phyloP scores from a whole-genome alignment of 1,140 invertebrate genomes.

The Cryptotermes secundus region DNA sequence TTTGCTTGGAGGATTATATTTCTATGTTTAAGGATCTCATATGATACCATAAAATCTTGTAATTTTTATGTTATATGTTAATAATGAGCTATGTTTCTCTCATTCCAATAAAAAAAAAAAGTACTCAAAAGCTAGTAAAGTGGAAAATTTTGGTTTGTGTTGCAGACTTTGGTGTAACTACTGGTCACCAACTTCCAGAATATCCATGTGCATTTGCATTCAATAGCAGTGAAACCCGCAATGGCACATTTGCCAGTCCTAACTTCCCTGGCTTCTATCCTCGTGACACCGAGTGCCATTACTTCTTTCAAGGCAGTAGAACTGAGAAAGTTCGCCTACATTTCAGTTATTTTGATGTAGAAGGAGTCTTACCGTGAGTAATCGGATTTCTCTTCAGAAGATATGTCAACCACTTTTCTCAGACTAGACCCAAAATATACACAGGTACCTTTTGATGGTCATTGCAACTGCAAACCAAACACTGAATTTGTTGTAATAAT shows the following conservation, averaged over 20 bases:
- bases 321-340: constrained; percentile 82
- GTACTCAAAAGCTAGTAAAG: too few relatives aligned
- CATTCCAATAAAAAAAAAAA: too few relatives aligned
- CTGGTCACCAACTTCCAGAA: constrained; percentile 68
- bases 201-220: constrained; percentile 81
- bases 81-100: too few relatives aligned
- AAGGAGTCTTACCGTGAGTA: constrained; percentile 85
- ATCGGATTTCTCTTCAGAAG: too few relatives aligned
- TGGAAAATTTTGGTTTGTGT: background rate
- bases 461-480: background rate
- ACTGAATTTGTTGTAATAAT: background rate
- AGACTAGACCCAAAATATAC: background rate
- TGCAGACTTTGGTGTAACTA: constrained; percentile 76
- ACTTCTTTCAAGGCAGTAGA: constrained; percentile 83
- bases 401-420: too few relatives aligned
- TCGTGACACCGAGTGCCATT: constrained; percentile 89
- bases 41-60: too few relatives aligned
- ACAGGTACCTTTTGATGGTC: background rate
- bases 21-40: too few relatives aligned
- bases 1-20: too few relatives aligned
- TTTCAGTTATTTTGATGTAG: constrained; percentile 89
- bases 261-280: constrained; percentile 93
- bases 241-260: constrained; percentile 85
- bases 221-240: constrained; percentile 73
- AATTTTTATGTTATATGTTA: too few relatives aligned